Evolutionary conservation across 2,888 invertebrate species (phyloP).

Genomic region (Oeneis ivallda): DNA sequence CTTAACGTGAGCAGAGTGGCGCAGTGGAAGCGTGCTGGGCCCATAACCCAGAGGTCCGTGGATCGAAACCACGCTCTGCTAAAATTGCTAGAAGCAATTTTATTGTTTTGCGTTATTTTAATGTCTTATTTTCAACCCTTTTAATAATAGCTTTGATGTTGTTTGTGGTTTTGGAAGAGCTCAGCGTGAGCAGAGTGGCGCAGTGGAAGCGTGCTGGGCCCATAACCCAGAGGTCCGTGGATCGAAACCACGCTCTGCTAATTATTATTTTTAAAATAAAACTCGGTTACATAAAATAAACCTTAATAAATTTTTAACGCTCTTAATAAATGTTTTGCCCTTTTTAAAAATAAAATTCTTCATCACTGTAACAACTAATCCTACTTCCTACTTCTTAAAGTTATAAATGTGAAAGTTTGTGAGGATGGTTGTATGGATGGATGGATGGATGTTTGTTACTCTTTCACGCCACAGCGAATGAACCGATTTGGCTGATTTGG

Average conservation of each 20-base stretch:
- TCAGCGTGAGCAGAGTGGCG: slow-evolving; percentile 85
- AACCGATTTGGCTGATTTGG: no score
- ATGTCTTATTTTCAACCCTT: neutral
- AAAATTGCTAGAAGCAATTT: neutral
- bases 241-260: slow-evolving; percentile 94
- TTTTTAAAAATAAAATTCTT: no score
- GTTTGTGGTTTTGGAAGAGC: neutral
- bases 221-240: slow-evolving; percentile 93
- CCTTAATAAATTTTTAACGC: no score
- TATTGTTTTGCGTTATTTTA: neutral
- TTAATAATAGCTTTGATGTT: neutral
- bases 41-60: slow-evolving; percentile 93
- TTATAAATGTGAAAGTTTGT: no score
- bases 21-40: slow-evolving; percentile 92
- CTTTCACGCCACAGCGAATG: no score
- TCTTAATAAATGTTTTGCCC: no score
- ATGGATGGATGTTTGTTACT: no score
- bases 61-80: slow-evolving; percentile 88
- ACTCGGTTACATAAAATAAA: no score
- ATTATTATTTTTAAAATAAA: no score
- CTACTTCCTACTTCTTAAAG: no score
- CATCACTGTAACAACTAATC: no score
- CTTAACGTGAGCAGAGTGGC: slow-evolving; percentile 84
- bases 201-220: slow-evolving; percentile 92
- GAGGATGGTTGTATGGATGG: no score